These are phyloP conservation scores for Ericerus pela DNA, from an alignment of 1,140 invertebrate genomes.

Conservation along the genomic window DNA sequence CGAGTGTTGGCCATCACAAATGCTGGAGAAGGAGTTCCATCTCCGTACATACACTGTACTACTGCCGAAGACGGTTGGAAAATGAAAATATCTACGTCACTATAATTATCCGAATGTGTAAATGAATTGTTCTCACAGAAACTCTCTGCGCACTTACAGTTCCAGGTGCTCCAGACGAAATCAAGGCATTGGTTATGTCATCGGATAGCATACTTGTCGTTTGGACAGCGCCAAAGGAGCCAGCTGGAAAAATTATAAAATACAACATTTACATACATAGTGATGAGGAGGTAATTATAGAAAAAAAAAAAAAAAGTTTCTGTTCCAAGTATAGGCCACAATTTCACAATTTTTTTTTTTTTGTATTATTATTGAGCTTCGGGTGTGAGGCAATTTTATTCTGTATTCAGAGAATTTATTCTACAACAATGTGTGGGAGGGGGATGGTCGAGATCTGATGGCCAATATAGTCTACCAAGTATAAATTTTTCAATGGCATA, in stretches of 20 bases:
- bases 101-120: no score
- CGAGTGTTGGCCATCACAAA: constrained; percentile 63
- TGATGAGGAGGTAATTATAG: constrained; percentile 3
- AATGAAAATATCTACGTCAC: neutral
- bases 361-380: no score
- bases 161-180: constrained; percentile 62
- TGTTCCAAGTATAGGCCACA: no score
- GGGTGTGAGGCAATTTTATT: no score
- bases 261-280: constrained; percentile 56
- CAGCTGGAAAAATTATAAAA: constrained; percentile 63
- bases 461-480: no score
- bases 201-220: constrained; percentile 64
- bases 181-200: constrained; percentile 63
- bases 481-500: no score
- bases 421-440: no score
- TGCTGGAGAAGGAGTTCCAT: constrained; percentile 62
- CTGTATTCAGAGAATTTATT: no score
- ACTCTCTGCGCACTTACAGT: constrained; percentile 40
- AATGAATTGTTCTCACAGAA: no score
- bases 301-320: no score
- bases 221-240: constrained; percentile 61
- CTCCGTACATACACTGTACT: constrained; percentile 51
- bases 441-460: no score
- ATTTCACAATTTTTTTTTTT: no score
- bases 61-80: constrained; percentile 57